phyloP scores from a whole-genome alignment of 2,113 vertebrate genomes.

The Macaca nemestrina region DNA sequence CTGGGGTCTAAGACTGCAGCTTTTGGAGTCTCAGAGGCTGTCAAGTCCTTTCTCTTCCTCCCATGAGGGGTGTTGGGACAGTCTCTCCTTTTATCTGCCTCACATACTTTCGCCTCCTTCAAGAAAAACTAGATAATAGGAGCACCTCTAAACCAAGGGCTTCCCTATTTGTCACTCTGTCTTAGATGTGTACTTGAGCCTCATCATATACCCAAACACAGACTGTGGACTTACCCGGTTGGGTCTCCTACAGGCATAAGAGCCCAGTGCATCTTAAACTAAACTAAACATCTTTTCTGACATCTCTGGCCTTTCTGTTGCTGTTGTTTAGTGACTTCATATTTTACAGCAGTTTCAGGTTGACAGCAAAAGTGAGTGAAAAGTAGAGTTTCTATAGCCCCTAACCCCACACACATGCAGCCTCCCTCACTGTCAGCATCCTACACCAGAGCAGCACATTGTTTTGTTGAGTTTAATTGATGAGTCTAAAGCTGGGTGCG shows the following conservation, averaged over 20 bases:
- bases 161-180: not conserved
- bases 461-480: not conserved
- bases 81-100: not conserved
- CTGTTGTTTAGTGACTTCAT: not conserved
- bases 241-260: not conserved
- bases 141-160: not conserved
- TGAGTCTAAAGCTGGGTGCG: too few species aligned
- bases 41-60: constrained; percentile 60
- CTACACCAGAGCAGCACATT: not conserved
- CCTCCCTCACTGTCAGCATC: not conserved
- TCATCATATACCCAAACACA: fast-evolving
- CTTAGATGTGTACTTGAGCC: not conserved
- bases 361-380: not conserved
- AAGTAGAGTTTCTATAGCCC: not conserved
- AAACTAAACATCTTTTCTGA: not conserved
- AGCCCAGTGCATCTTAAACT: not conserved
- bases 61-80: not conserved
- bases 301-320: not conserved
- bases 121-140: not conserved
- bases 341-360: constrained; percentile 26
- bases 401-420: not conserved
- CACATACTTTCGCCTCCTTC: not conserved
- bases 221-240: not conserved
- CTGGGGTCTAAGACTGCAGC: not conserved
- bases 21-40: not conserved